Conservation (phyloP, 1,140 invertebrate genomes). For the Psilanteris sp. region DNA sequence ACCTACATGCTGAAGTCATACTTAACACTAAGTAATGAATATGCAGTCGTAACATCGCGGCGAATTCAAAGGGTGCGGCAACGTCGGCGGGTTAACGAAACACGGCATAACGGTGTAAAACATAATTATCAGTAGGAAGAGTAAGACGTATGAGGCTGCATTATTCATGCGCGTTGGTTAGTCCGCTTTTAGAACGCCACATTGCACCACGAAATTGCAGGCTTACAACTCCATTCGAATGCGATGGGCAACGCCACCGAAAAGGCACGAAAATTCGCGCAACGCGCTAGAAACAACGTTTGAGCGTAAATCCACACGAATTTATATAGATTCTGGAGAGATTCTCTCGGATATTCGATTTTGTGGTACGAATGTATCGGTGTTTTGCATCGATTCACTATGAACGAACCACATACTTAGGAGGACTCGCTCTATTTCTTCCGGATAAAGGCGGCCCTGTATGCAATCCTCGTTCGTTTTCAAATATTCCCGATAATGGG, state of each 20-base stretch:
- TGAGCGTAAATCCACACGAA: conserved; percentile 51
- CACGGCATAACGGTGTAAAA: conserved; percentile 77
- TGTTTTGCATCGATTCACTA: conserved; percentile 52
- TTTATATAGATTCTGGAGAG: conserved; percentile 52
- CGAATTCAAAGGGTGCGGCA: conserved; percentile 66
- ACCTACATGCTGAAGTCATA: conserved; percentile 68
- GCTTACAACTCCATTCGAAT: conserved; percentile 71
- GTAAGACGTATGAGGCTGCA: conserved; percentile 74
- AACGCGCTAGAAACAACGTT: conserved; percentile 53
- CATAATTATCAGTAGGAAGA: conserved; percentile 75
- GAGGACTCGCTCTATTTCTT: conserved; percentile 46
- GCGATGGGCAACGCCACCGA: conserved; percentile 45
- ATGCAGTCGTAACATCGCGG: conserved; percentile 69
- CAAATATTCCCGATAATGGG: conserved; percentile 40
- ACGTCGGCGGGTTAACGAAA: conserved; percentile 73
- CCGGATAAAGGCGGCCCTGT: conserved; percentile 27
- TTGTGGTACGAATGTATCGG: conserved; percentile 29
- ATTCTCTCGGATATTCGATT: conserved; percentile 59
- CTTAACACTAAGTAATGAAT: conserved; percentile 74
- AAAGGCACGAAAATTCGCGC: conserved; percentile 54
- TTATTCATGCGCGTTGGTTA: conserved; percentile 74
- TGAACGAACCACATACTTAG: conserved; percentile 38
- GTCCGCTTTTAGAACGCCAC: conserved; percentile 70
- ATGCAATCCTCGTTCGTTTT: conserved; percentile 24
- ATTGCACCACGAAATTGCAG: conserved; percentile 67